Percentiles rank a stretch among this genome's conserved stretches.
phyloP scores from a whole-genome alignment of 2,888 invertebrate genomes.

The Steinernema scapterisci region DNA sequence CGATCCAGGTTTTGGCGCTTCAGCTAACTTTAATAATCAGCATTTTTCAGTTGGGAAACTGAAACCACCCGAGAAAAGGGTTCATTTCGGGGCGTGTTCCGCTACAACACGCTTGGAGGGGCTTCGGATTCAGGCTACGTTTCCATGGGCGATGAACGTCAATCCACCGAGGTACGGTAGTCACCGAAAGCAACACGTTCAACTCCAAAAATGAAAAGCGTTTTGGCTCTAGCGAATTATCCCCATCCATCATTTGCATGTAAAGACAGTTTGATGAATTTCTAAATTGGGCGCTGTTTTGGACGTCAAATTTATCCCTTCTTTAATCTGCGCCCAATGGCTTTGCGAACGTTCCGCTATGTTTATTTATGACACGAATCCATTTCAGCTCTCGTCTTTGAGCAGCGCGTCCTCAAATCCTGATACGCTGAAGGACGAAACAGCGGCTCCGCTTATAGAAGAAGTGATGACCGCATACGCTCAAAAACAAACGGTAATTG shows the following conservation, averaged over 20 bases:
- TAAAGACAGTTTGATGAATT: neutral
- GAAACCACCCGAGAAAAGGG: neutral
- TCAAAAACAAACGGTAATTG: neutral
- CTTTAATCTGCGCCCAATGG: neutral
- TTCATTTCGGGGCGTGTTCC: slow-evolving; percentile 13
- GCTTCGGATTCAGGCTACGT: slow-evolving; percentile 45
- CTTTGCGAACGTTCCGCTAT: neutral
- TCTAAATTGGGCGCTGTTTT: neutral
- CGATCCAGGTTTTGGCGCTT: neutral
- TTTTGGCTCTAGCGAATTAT: neutral
- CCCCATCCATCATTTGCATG: no score
- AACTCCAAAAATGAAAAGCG: neutral
- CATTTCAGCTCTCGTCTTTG: slow-evolving; percentile 16
- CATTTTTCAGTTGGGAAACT: slow-evolving; percentile 9
- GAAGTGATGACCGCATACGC: slow-evolving; percentile 15
- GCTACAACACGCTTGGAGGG: slow-evolving; percentile 24
- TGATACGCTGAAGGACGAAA: slow-evolving; percentile 14
- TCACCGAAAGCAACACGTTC: neutral
- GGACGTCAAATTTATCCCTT: neutral
- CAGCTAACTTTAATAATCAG: neutral
- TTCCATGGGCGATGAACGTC: slow-evolving; percentile 45
- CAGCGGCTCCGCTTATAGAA: slow-evolving; percentile 7
- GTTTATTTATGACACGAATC: neutral
- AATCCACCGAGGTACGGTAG: neutral
- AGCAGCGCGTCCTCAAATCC: slow-evolving; percentile 20